A percentile compares a stretch with the other conserved stretches of the same genome.
These are phyloP conservation scores for Todiramphus saurophagus DNA, from an alignment of 2,113 vertebrate genomes.

Conservation along the genomic window DNA sequence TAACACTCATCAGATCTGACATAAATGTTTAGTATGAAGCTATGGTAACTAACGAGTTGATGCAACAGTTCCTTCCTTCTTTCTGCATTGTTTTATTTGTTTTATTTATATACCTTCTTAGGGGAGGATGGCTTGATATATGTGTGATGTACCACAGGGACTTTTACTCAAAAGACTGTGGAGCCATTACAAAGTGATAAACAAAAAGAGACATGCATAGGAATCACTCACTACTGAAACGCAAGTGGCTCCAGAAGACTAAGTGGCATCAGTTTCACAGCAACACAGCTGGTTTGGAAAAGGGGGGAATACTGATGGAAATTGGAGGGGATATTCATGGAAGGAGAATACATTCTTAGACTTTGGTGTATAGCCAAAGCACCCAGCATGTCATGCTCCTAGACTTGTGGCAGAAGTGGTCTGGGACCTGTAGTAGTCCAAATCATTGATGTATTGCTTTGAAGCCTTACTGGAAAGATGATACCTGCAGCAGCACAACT, in stretches of 20 bases:
- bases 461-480: not conserved
- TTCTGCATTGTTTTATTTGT: not conserved
- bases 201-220: not conserved
- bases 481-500: not conserved
- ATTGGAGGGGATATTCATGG: not conserved
- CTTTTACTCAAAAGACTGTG: not conserved
- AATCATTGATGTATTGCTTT: not conserved
- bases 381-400: conserved; percentile 19
- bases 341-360: not conserved
- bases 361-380: not conserved
- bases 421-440: not conserved
- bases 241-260: not conserved
- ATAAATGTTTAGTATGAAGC: not conserved
- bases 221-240: not conserved
- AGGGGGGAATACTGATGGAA: not conserved
- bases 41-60: not conserved
- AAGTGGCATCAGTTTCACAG: not conserved
- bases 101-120: not conserved
- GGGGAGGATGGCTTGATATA: not conserved
- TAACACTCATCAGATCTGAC: not conserved
- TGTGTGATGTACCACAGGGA: not conserved
- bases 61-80: not conserved
- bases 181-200: not conserved
- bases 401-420: not conserved
- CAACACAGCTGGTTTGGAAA: not conserved